Evolutionary conservation across 2,113 vertebrate species (phyloP).

Genomic region (Herpailurus yagouaroundi): DNA sequence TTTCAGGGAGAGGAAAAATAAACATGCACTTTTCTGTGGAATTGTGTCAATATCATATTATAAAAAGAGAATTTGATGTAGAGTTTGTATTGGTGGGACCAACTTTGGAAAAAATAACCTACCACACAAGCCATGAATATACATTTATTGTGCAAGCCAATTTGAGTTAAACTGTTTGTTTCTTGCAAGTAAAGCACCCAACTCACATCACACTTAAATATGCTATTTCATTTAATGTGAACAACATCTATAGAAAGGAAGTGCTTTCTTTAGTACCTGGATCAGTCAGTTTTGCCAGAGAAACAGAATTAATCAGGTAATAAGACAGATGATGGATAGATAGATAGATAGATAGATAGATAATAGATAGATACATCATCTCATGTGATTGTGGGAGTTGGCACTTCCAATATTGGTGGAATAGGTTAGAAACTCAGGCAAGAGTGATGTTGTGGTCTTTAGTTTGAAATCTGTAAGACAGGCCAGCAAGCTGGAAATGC

Average conservation of each 20-base stretch:
- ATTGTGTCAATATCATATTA: not conserved
- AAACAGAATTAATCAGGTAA: not conserved
- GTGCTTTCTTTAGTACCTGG: not conserved
- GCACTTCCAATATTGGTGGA: not conserved
- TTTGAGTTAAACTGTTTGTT: not conserved
- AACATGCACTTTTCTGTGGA: not conserved
- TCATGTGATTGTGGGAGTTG: not conserved
- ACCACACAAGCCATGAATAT: not conserved
- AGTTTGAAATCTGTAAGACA: not conserved
- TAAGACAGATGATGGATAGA: not conserved
- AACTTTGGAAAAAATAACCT: not conserved
- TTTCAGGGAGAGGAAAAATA: not conserved
- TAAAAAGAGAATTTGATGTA: not conserved
- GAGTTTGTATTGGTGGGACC: not conserved
- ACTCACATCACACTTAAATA: not conserved
- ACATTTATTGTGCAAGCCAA: not conserved
- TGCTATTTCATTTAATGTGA: not conserved
- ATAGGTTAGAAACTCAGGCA: not conserved
- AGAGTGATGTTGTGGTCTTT: not conserved
- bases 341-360: not conserved
- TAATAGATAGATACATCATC: not conserved
- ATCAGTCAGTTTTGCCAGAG: not conserved
- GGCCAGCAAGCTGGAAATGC: not conserved
- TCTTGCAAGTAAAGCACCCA: not conserved
- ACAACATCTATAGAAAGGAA: not conserved